These are phyloP conservation scores for Polyploca ridens DNA, from an alignment of 2,888 invertebrate species.

Conservation along the genomic window DNA sequence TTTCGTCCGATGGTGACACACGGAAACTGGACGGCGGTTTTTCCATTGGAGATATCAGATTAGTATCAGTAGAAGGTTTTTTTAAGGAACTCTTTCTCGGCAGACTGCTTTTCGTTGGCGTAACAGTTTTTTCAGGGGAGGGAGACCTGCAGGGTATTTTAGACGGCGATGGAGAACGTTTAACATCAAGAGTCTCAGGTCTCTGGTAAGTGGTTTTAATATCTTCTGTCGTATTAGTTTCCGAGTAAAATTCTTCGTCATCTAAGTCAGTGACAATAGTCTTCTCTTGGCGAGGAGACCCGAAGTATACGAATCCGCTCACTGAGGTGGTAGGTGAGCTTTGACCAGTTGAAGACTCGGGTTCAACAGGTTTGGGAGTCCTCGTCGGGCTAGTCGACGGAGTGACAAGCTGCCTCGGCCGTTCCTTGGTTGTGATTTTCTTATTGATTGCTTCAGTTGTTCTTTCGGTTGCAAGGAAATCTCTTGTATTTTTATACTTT, in stretches of 20 bases:
- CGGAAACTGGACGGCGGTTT: conserved; percentile 72
- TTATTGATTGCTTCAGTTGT: conserved; percentile 60
- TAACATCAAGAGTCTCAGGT: conserved; percentile 47
- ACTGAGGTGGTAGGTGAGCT: conserved; percentile 83
- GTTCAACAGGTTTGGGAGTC: conserved; percentile 61
- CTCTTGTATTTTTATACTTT: conserved; percentile 55
- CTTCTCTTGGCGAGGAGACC: conserved; percentile 58
- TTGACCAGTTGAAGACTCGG: conserved; percentile 71
- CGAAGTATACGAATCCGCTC: conserved; percentile 81
- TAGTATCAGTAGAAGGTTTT: conserved; percentile 60
- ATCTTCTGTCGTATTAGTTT: conserved; percentile 42
- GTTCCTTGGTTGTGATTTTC: conserved; percentile 49
- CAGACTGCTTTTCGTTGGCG: conserved; percentile 55
- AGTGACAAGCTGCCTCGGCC: conserved; percentile 69
- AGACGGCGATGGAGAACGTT: conserved; percentile 62
- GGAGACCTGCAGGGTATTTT: conserved; percentile 75
- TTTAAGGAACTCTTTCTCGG: conserved; percentile 79
- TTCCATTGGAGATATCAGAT: conserved; percentile 61
- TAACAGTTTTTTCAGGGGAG: conserved; percentile 64
- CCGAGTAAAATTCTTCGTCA: conserved; percentile 51
- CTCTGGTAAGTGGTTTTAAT: conserved; percentile 33
- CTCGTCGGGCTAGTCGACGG: conserved; percentile 82
- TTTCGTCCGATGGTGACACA: conserved; percentile 66
- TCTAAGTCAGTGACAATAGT: conserved; percentile 69
- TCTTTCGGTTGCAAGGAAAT: conserved; percentile 65